Evolutionary conservation across 2,888 invertebrate species (phyloP), one percentile per base, ranked within the genome.

Genomic region (Asteroscopus sphinx): DNA sequence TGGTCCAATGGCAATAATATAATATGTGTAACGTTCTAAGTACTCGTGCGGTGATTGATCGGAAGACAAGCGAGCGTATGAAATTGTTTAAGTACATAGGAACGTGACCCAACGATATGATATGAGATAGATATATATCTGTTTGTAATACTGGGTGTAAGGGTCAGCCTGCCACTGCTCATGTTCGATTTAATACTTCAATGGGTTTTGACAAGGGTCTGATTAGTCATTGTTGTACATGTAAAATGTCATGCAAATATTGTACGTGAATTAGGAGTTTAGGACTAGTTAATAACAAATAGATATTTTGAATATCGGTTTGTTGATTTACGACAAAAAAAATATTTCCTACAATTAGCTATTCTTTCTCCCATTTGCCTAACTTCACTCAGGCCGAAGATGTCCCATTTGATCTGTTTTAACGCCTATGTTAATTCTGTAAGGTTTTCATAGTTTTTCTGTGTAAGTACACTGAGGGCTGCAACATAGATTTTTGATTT

Each of bases 1-100:
- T 78, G 85, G 88, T 84, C 70, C 67, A 66, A 48, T 68, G 42
- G 41, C 33, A 57, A 44, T 47, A 53, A 33, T 53, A 45, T 69
- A 46, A 64, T 61, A 61, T 73, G 59, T 69, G 69, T 73, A 76
- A 66, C 54, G 39, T 45, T 37, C 44, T 51, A 42, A 36, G 61
- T 53, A 63, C 52, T 39, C 49, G 41, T 11, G 36, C 32, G 36
- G 17, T 55, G 76, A 73, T 76, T 62, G 69, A 73, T 76, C 48
- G 46, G 48, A 26, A 49, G 57, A 54, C 64, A 57, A 3, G 28
- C 25, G 6, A 47, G 45, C 45, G 36, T 69, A 55, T 45, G 65
- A 57, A 75, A 68, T 65, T 42, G 39, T 57, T n/a, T 61, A 49
- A 33, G 32, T 48, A 42, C 36, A 13, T 33, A 3, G 3, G 6